These are phyloP conservation scores for Philotrypesis tridentata DNA, from an alignment of 1,140 invertebrate genomes.

Conservation along the genomic window DNA sequence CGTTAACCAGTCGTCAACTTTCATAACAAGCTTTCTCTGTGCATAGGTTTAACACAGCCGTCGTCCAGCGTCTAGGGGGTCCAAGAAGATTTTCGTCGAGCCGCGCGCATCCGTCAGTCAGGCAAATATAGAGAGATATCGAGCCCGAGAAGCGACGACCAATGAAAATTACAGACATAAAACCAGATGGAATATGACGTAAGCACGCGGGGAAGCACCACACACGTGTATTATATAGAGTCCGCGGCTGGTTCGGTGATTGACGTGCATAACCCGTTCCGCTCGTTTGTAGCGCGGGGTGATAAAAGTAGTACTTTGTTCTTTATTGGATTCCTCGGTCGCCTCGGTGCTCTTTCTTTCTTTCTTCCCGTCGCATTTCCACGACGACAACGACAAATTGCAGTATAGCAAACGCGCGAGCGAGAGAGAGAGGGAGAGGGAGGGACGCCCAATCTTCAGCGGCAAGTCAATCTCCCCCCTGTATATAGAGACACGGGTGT, in stretches of 20 bases:
- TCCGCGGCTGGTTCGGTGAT: constrained; percentile 39
- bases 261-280: constrained; percentile 41
- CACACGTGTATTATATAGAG: background rate
- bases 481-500: background rate
- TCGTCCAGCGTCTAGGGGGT: too few relatives aligned
- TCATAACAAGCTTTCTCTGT: too few relatives aligned
- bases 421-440: background rate
- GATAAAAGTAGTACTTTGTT: constrained; percentile 48
- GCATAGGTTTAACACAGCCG: too few relatives aligned
- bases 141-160: background rate
- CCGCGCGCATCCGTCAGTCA: too few relatives aligned
- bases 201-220: constrained; percentile 3
- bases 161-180: constrained; percentile 32
- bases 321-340: constrained; percentile 44
- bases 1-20: too few relatives aligned
- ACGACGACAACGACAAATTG: constrained; percentile 38
- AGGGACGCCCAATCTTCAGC: background rate
- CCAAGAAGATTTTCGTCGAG: too few relatives aligned
- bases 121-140: too few relatives aligned
- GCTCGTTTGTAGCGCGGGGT: constrained; percentile 45
- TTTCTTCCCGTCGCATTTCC: constrained; percentile 11
- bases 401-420: background rate
- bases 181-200: background rate
- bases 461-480: background rate
- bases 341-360: background rate